These are phyloP conservation scores for Crypturellus undulatus DNA, from an alignment of 2,113 vertebrate genomes.

Conservation along the genomic window DNA sequence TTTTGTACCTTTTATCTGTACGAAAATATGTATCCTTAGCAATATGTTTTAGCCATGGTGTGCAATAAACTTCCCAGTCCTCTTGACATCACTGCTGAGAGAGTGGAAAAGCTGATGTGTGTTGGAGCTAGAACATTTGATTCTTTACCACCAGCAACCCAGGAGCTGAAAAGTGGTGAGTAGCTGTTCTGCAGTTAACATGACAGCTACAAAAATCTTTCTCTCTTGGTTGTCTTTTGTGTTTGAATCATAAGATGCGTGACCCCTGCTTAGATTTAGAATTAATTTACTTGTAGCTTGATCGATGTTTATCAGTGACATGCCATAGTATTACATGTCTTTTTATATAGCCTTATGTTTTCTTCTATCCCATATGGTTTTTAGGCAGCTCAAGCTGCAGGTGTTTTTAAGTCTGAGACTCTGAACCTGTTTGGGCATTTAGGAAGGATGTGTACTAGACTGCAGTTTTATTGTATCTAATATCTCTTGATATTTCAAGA, in stretches of 20 bases:
- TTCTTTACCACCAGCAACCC: conserved; percentile 87
- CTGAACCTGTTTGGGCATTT: background rate
- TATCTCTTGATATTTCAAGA: background rate
- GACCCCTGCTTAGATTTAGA: background rate
- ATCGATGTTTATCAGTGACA: background rate
- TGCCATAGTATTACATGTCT: background rate
- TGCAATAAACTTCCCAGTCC: conserved; percentile 94
- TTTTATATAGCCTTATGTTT: background rate
- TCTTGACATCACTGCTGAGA: conserved; percentile 85
- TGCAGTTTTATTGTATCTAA: background rate
- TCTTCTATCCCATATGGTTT: background rate
- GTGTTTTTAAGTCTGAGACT: background rate
- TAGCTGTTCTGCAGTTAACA: background rate
- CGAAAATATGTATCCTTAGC: conserved; percentile 65
- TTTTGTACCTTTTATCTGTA: background rate
- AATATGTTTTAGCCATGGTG: conserved; percentile 87
- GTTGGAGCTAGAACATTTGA: conserved; percentile 86
- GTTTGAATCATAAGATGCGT: background rate
- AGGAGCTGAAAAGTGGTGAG: conserved; percentile 89
- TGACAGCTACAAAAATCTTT: background rate
- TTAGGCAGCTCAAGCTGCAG: background rate
- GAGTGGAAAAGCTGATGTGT: conserved; percentile 92
- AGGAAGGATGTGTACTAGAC: background rate
- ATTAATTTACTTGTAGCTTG: background rate
- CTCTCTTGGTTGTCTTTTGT: background rate